phyloP scores from a whole-genome alignment of 2,797 vertebrate species.

The Leontocebus nigricollis region DNA sequence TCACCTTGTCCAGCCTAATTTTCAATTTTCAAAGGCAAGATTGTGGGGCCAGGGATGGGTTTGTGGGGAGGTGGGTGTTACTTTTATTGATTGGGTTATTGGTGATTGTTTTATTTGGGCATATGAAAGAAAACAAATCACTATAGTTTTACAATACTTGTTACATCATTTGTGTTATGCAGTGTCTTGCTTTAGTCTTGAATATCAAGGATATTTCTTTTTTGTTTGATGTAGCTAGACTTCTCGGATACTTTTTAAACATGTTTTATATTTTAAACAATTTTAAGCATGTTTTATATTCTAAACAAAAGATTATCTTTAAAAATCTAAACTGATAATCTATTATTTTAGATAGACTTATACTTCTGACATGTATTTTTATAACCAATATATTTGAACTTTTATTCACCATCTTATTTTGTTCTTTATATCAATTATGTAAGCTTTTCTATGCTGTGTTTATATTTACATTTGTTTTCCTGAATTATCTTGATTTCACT shows the following conservation, averaged over 20 bases:
- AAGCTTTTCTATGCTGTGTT: neutral
- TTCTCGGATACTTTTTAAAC: neutral
- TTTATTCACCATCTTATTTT: neutral
- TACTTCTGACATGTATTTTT: neutral
- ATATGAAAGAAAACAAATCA: neutral
- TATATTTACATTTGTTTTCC: neutral
- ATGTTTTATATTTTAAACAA: neutral
- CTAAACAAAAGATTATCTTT: neutral
- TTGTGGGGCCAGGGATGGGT: no score
- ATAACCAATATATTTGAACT: neutral
- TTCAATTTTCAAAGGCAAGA: neutral
- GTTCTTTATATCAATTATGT: neutral
- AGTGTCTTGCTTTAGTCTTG: neutral
- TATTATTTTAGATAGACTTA: neutral
- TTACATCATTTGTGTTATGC: neutral
- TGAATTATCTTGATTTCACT: neutral
- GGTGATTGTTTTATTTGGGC: neutral
- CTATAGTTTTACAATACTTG: neutral
- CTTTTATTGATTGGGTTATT: neutral
- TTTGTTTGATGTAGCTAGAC: neutral
- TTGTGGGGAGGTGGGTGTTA: no score
- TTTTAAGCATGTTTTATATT: neutral
- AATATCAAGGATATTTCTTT: neutral
- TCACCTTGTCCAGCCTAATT: neutral
- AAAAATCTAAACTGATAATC: neutral